Evolutionary conservation across 2,888 invertebrate species (phyloP).

Genomic region (Liposcelis brunnea): DNA sequence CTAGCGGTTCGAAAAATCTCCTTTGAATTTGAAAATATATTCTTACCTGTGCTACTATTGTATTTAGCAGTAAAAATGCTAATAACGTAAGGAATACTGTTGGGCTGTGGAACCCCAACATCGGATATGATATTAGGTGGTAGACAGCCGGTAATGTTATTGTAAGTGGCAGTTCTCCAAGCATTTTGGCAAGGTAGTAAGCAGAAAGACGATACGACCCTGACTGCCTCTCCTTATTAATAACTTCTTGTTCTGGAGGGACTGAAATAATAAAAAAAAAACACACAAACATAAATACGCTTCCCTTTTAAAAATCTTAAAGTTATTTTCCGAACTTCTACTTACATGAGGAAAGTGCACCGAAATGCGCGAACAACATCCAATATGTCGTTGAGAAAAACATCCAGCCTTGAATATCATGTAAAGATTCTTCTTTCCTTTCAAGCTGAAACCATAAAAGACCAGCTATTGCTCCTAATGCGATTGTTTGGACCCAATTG

Average conservation of each 20-base stretch:
- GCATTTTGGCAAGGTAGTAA: constrained; percentile 67
- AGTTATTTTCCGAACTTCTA: too few species aligned
- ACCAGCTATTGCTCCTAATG: constrained; percentile 52
- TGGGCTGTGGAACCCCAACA: constrained; percentile 48
- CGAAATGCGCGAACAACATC: constrained; percentile 65
- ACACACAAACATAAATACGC: constrained; percentile 9
- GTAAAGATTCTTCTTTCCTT: constrained; percentile 53
- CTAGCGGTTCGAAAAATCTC: too few species aligned
- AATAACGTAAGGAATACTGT: constrained; percentile 50
- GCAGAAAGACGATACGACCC: constrained; percentile 64
- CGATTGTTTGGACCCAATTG: constrained; percentile 59
- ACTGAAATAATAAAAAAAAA: constrained; percentile 31
- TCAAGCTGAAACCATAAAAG: constrained; percentile 62
- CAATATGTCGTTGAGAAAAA: constrained; percentile 69
- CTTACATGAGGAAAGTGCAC: constrained; percentile 62
- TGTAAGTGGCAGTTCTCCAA: constrained; percentile 58
- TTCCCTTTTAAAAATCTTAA: too few species aligned
- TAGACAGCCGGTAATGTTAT: constrained; percentile 58
- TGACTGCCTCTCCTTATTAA: constrained; percentile 59
- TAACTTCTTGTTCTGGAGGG: constrained; percentile 60
- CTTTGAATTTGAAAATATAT: background rate
- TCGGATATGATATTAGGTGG: constrained; percentile 57
- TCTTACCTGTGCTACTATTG: constrained; percentile 49
- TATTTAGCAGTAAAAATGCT: constrained; percentile 49
- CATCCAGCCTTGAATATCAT: constrained; percentile 69